Conservation (phyloP, 2,797 vertebrate genomes). For the Macropus fuliginosus region DNA sequence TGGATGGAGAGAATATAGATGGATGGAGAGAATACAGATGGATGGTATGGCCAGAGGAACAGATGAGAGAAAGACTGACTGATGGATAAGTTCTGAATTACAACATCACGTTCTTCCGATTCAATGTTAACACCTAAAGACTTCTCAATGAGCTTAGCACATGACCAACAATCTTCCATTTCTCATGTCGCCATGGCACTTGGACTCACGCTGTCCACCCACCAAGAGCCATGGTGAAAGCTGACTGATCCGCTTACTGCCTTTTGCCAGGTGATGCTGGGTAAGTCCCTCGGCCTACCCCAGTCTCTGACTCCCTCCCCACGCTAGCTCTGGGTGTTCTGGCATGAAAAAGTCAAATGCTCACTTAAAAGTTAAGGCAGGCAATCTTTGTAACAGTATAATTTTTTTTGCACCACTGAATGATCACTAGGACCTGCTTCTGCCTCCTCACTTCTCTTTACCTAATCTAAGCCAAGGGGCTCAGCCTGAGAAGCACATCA, state of each 20-base stretch:
- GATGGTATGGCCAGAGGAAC: background rate
- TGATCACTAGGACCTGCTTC: background rate
- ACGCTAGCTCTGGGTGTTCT: no score
- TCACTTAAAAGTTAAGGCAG: background rate
- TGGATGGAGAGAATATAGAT: background rate
- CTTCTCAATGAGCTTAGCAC: background rate
- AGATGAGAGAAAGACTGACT: background rate
- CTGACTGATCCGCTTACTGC: background rate
- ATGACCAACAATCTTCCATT: background rate
- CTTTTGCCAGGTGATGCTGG: background rate
- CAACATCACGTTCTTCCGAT: background rate
- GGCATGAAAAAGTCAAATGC: background rate
- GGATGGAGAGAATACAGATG: background rate
- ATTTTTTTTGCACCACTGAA: background rate
- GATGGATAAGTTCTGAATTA: background rate
- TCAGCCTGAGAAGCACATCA: background rate
- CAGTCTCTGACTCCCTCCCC: no score
- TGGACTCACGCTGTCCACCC: no score
- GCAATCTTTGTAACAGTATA: background rate
- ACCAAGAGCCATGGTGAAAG: background rate
- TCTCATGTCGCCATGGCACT: background rate
- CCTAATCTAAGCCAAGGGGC: background rate
- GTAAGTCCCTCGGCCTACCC: background rate
- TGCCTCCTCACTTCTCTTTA: background rate
- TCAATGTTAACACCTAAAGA: background rate